Base-by-base conservation (phyloP, 2,888 invertebrate genomes). In the Tenthredo livida region DNA sequence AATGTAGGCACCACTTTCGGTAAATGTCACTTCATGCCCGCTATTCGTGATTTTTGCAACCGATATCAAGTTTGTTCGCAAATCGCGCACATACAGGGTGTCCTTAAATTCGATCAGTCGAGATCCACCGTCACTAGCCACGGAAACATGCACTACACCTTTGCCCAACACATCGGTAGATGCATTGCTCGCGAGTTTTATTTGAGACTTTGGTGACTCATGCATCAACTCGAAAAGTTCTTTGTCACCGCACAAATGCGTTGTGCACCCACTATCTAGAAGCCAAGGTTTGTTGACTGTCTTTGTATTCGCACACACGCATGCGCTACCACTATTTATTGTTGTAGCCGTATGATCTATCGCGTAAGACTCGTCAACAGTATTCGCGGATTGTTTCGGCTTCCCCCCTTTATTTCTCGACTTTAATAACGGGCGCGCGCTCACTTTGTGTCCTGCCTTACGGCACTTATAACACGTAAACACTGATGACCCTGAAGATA, bases 11-110 rank as follows among this genome's bases (percentile, higher is more conserved):
- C 65, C 15, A 3, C 84, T 54, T 58, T 83, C 86, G 0, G 54
- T 61, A 47, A 88, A 89, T 17, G 61, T 73, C 0, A 87, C 87
- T 0, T 82, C 50, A 61, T 86, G 72, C 2, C 61, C 86, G 9
- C 84, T 83, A 72, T 88, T 87, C 9, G 87, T 86, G 6, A 88
- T 87, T 83, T 88, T 88, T 0, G 87, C 85, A 0, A 89, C 85
- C 0, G 87, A 89, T 17, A 88, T 67, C 0, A 88, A 70, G 73
- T 89, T 88, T 2, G 87, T 87, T n/a, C 87, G 84, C 9, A 88
- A 58, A 50, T 88, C 86, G 0, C 88, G 89, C n/a, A 88, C 88
- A 17, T 70, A 87, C 1, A 88, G n/a, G 54, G 54, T 54, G n/a
- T 54, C 54, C n/a, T n/a, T 17, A 54, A 54, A 54, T n/a, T 54